A percentile compares a stretch with the other conserved stretches of the same genome.
Evolutionary conservation across 2,888 invertebrate species (phyloP).

Genomic region (Eilema caniola): DNA sequence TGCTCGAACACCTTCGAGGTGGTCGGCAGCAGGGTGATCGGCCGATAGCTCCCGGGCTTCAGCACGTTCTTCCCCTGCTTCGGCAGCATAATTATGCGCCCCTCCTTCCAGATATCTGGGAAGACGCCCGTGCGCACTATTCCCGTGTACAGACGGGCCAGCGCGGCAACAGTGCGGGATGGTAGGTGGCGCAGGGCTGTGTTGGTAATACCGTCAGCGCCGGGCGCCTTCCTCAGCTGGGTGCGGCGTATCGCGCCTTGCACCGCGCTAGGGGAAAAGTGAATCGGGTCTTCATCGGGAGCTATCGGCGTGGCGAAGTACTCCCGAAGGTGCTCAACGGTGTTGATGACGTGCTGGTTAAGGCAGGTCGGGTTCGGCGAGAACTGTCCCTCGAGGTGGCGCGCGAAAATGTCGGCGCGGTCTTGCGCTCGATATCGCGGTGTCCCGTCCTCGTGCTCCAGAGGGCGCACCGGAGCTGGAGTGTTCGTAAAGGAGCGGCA

Average conservation of each 20-base stretch:
- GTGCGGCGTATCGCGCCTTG: not conserved
- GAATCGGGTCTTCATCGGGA: not conserved
- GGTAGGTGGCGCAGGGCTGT: not conserved
- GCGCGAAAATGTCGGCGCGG: not conserved
- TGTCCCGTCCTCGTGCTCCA: not conserved
- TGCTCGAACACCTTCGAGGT: slow-evolving; percentile 43
- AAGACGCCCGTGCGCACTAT: slow-evolving; percentile 6
- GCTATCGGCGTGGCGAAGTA: not conserved
- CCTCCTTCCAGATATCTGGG: slow-evolving; percentile 19
- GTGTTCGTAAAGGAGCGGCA: not conserved
- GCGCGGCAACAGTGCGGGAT: no score
- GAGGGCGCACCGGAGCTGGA: slow-evolving; percentile 3
- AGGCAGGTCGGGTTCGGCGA: not conserved
- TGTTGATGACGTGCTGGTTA: not conserved
- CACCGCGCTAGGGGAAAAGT: not conserved
- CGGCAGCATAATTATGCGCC: slow-evolving; percentile 36
- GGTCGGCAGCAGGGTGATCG: slow-evolving; percentile 25
- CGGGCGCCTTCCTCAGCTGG: not conserved
- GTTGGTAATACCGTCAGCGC: not conserved
- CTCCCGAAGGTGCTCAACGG: not conserved
- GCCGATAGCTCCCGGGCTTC: slow-evolving; percentile 40
- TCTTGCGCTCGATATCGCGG: not conserved
- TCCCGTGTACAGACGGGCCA: no score
- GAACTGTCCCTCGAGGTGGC: not conserved
- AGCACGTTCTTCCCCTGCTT: slow-evolving; percentile 41